Base-by-base conservation (phyloP, 2,113 vertebrate species). In the Genyomyrus donnyi region DNA sequence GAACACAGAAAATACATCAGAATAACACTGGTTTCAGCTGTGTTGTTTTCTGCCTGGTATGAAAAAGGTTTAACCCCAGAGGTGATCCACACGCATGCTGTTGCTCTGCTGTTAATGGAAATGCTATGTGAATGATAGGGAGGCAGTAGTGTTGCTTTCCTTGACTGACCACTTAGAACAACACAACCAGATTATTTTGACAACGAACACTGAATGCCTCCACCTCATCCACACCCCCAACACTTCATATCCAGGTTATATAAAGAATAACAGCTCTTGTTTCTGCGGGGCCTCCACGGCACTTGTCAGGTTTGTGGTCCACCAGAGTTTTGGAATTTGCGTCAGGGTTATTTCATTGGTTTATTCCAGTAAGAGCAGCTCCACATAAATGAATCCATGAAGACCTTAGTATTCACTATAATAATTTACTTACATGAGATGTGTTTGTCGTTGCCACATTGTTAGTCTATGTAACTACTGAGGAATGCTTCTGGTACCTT, bases 1-100 rank as follows among this genome's bases (percentile, higher is more conserved):
- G 24, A 85, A 91, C 89, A 90, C 42, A 84, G 85, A 85, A 88
- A 90, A 88, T 80, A 83, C 90, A 88, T 90, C 88, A 10, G 21
- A 24, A 74, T 89, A 89, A 89, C 88, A 53, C 74, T 85, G 50
- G 31, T 70, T 87, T 48, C 48, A n/a, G n/a, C 46, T 11, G 24
- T 74, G 9, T 83, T 53, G 19, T 39, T 88, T 24, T 88, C 35
- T 45, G 21, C 87, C 24, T 45, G 8, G 35, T 56, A 10, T 35
- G 52, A 87, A 62, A 45, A 89, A 62, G 77, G 58, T 62, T 53
- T 48, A 45, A 15, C 88, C 90, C 86, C 86, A 50, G 9, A 50
- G 15, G 86, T 70, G 70, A 15, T 8, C 42, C 48, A 66, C 62
- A 27, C 49, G 48, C 80, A 56, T 1, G 19, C 24, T 52, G 62